phyloP scores from a whole-genome alignment of 2,113 vertebrate genomes.

The Jacana jacana region DNA sequence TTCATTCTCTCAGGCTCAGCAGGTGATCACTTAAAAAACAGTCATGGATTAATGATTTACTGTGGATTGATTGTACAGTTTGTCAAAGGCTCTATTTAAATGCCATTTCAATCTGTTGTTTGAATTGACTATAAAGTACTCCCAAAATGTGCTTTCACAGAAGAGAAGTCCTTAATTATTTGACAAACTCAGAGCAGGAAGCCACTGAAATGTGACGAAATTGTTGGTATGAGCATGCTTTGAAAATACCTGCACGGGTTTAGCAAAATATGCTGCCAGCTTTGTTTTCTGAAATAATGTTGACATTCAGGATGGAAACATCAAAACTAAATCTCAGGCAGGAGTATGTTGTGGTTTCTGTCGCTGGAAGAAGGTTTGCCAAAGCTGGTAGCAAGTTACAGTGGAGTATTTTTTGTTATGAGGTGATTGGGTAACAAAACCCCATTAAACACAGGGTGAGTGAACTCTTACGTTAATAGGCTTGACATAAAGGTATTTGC shows the following conservation, averaged over 20 bases:
- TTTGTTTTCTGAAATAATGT: not conserved
- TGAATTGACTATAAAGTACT: not conserved
- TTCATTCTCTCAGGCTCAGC: conserved; percentile 95
- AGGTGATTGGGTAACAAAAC: not conserved
- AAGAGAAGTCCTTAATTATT: not conserved
- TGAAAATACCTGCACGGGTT: not conserved
- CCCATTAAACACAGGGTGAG: not conserved
- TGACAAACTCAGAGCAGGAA: not conserved
- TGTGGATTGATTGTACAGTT: not conserved
- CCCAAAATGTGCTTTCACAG: not conserved
- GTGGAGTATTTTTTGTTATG: not conserved
- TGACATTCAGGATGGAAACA: not conserved
- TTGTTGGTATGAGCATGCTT: not conserved
- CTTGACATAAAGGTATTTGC: not conserved
- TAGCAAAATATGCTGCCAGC: fast-evolving
- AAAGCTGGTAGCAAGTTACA: not conserved
- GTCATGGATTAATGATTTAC: not conserved
- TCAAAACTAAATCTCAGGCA: not conserved
- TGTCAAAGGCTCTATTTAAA: not conserved
- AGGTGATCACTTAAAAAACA: conserved; percentile 73
- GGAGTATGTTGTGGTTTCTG: not conserved
- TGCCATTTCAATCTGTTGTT: not conserved
- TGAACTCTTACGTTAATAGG: not conserved
- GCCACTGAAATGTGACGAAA: not conserved
- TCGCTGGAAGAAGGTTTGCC: not conserved